phyloP scores from a whole-genome alignment of 2,888 invertebrate genomes.

The Erebia epiphron region DNA sequence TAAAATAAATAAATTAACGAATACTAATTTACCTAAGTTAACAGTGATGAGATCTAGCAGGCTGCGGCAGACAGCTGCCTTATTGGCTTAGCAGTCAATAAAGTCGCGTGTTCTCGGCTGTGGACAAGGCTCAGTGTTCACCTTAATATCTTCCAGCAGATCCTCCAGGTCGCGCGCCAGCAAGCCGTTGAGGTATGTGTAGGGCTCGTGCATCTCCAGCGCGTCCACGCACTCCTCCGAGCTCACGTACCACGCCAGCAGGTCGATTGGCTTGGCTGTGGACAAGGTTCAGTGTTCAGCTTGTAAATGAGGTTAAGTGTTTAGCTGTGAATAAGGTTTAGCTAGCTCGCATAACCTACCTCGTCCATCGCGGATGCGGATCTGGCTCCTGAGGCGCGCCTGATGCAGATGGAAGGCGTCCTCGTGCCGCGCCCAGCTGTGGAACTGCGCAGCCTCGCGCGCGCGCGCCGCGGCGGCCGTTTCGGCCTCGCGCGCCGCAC shows the following conservation, averaged over 20 bases:
- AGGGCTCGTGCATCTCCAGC: constrained; percentile 99
- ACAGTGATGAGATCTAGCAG: no score
- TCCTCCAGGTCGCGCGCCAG: constrained; percentile 96
- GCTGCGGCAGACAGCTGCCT: no score
- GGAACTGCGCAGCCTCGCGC: constrained; percentile 94
- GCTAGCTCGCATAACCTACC: constrained; percentile 58
- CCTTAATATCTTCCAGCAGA: constrained; percentile 97
- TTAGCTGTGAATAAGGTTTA: no score
- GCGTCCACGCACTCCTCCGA: constrained; percentile 94
- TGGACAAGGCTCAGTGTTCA: constrained; percentile 43
- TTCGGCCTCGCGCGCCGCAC: constrained; percentile 90
- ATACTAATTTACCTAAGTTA: no score
- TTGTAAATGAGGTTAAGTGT: background rate
- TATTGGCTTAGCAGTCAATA: no score
- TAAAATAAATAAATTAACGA: no score
- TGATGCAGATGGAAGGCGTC: constrained; percentile 99
- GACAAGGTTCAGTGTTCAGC: background rate
- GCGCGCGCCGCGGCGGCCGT: constrained; percentile 91
- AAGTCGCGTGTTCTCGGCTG: no score
- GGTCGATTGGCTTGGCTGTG: constrained; percentile 97
- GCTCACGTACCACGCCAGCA: constrained; percentile 97
- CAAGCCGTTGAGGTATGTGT: constrained; percentile 96
- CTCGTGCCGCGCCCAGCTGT: constrained; percentile 97
- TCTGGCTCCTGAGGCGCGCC: constrained; percentile 95
- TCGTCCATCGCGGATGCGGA: constrained; percentile 97